Evolutionary conservation across 2,113 vertebrate species (phyloP).

Genomic region (Pseudopipra pipra): DNA sequence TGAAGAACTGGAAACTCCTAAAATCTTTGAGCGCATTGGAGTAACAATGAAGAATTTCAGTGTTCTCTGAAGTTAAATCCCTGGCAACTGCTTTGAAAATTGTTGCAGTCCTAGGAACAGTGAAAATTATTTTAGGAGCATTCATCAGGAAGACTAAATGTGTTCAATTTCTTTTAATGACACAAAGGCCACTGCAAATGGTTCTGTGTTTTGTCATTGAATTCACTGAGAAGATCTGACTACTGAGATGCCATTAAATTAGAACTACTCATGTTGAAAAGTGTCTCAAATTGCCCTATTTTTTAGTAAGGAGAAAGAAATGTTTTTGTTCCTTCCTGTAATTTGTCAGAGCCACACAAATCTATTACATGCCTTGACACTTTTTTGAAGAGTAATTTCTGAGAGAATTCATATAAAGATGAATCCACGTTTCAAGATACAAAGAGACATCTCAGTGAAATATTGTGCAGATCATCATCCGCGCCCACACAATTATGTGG

Average conservation of each 20-base stretch:
- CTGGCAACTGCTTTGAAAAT: neutral
- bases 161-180: constrained; percentile 10
- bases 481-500: neutral
- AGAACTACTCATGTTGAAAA: neutral
- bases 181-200: neutral
- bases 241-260: constrained; percentile 17
- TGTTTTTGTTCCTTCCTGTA: constrained; percentile 31
- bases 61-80: neutral
- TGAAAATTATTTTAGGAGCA: neutral
- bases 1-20: neutral
- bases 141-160: neutral
- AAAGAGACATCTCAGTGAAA: neutral
- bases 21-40: neutral
- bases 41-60: neutral
- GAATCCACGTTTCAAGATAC: neutral
- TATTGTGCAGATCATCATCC: neutral
- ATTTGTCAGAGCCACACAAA: constrained; percentile 53
- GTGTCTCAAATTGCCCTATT: constrained; percentile 1
- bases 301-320: constrained; percentile 29
- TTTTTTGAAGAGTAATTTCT: constrained; percentile 53
- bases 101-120: neutral
- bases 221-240: neutral
- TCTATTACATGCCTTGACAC: constrained; percentile 28
- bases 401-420: constrained; percentile 7
- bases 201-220: neutral